A percentile compares a stretch with the other conserved stretches of the same genome.
These are phyloP conservation scores for Pungitius pungitius DNA, from an alignment of 2,113 vertebrate species.

Conservation along the genomic window DNA sequence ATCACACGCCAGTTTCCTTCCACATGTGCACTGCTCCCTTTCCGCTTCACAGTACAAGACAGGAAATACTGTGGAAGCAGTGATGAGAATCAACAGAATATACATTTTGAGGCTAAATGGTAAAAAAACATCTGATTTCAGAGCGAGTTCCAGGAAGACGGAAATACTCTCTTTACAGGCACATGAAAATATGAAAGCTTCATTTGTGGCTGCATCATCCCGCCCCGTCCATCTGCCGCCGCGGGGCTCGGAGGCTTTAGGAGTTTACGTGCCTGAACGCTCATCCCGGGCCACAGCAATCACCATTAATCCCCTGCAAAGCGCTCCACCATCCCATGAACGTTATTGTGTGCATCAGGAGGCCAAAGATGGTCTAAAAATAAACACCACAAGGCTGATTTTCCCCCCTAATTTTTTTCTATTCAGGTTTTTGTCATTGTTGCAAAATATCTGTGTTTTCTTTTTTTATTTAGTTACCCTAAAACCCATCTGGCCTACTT, in stretches of 20 bases:
- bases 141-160: background rate
- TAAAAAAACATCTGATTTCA: no score
- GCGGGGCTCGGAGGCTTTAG: slow-evolving; percentile 64
- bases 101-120: no score
- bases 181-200: slow-evolving; percentile 60
- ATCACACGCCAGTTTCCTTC: slow-evolving; percentile 9
- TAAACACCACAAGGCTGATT: slow-evolving; percentile 20
- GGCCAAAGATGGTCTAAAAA: slow-evolving; percentile 55
- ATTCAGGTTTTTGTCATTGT: background rate
- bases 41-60: slow-evolving; percentile 28
- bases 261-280: slow-evolving; percentile 59
- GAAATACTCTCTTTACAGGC: background rate
- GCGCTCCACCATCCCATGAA: slow-evolving; percentile 72
- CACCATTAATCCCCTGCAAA: slow-evolving; percentile 78
- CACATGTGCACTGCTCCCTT: slow-evolving; percentile 44
- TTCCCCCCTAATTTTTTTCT: background rate
- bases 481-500: slow-evolving; percentile 29
- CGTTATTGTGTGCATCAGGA: slow-evolving; percentile 59
- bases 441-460: background rate
- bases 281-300: slow-evolving; percentile 63
- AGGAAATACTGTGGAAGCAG: slow-evolving; percentile 28
- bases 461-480: background rate
- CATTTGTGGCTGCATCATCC: slow-evolving; percentile 56
- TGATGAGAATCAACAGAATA: no score
- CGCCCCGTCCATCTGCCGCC: slow-evolving; percentile 73